Base-by-base conservation (phyloP, 2,113 vertebrate genomes). In the Dascyllus trimaculatus region DNA sequence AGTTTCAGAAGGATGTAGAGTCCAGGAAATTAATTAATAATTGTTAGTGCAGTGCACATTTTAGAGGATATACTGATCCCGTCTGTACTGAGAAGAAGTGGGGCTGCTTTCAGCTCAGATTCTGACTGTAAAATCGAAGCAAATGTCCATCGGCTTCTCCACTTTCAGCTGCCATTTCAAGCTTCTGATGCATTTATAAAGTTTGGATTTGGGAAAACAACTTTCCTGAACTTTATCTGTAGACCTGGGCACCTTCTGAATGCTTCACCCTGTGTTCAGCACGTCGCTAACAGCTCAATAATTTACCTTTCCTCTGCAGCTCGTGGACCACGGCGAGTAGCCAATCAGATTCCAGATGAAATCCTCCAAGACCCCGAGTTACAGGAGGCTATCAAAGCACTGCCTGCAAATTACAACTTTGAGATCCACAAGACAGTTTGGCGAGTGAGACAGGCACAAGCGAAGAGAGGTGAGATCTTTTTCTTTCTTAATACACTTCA, bases 361-460 rank as follows among this genome's bases (percentile, higher is more conserved):
- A 97, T 99, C 85, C 94, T 97, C 1, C 86, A 94, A 4, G 94
- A 97, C 53, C 26, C 69, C 0, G 95, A 96, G 73, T 93, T 99
- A 63, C 95, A 91, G 88, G 92, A 96, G 43, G 97, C 97, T 0
- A 91, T 92, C 11, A 87, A 81, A 63, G 93, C 91, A 2, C 82
- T 99, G 78, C 98, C 98, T 64, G 82, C 72, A 32, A 99, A 99
- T 93, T 99, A 99, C 95, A 99, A 99, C 95, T 99, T 99, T 83
- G 98, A 99, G 90, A 97, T 99, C 82, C 95, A 95, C 75, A 99
- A 99, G 94, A 99, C 98, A 7, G 51, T 99, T 66, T 99, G 98
- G 98, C 89, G 97, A 73, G 95, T 99, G 77, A 96, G 93, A 48
- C 97, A 98, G 91, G 96, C 96, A 17, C 91, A 75, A 35, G 94